These are phyloP conservation scores for Macrophya annulata DNA, from an alignment of 2,888 invertebrate species.

Conservation along the genomic window DNA sequence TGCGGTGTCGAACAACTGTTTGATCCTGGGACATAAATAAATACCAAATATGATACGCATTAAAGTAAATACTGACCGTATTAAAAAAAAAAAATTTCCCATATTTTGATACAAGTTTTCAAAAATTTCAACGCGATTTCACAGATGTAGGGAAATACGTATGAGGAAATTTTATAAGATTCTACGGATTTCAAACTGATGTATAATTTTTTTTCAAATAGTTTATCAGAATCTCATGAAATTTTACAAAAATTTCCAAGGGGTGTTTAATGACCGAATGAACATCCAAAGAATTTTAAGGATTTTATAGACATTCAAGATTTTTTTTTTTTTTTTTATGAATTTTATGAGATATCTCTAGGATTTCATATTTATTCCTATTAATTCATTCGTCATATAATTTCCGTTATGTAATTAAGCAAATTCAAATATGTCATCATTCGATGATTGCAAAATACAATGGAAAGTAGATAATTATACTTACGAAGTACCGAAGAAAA, in stretches of 20 bases:
- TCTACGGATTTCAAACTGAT: background rate
- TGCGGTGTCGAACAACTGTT: constrained; percentile 85
- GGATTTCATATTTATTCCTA: background rate
- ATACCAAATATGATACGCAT: background rate
- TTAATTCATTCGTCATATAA: background rate
- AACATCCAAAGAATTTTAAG: background rate
- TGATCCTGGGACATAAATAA: constrained; percentile 79
- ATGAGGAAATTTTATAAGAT: constrained; percentile 9
- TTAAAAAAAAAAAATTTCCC: too few species aligned
- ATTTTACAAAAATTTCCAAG: background rate
- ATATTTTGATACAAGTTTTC: too few species aligned
- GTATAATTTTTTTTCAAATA: background rate
- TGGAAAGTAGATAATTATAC: constrained; percentile 70
- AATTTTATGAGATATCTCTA: background rate
- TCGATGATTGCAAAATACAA: background rate
- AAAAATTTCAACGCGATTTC: too few species aligned
- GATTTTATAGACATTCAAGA: background rate
- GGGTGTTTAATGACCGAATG: background rate
- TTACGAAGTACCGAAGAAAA: constrained; percentile 87
- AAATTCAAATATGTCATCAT: background rate
- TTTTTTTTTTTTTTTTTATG: background rate
- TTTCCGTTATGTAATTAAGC: background rate
- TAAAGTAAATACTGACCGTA: background rate
- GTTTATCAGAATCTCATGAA: background rate
- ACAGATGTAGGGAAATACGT: too few species aligned